phyloP scores from a whole-genome alignment of 2,113 vertebrate species.

The Boleophthalmus pectinirostris region DNA sequence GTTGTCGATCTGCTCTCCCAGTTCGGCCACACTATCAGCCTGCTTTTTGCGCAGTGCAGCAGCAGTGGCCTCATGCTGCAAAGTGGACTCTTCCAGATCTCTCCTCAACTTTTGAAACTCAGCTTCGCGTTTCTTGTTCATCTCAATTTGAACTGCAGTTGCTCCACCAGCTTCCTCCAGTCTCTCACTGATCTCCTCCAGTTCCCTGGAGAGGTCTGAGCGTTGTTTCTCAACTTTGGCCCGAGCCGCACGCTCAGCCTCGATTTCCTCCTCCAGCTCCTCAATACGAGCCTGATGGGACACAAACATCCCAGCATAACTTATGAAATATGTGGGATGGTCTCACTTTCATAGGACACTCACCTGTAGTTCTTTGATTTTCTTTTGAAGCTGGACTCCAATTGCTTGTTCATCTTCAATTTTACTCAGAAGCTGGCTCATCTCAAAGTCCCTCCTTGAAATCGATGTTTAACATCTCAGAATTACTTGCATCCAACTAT shows the following conservation, averaged over 20 bases:
- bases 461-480: background rate
- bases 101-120: conserved; percentile 88
- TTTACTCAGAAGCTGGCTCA: conserved; percentile 80
- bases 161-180: conserved; percentile 91
- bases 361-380: conserved; percentile 86
- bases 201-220: conserved; percentile 84
- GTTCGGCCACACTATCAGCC: no score
- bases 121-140: conserved; percentile 92
- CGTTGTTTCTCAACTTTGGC: conserved; percentile 88
- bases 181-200: conserved; percentile 86
- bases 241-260: conserved; percentile 82
- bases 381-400: conserved; percentile 82
- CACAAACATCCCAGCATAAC: background rate
- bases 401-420: conserved; percentile 84
- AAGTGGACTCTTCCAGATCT: no score
- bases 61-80: no score
- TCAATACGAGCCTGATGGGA: conserved; percentile 70
- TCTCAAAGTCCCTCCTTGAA: conserved; percentile 86
- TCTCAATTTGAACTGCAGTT: conserved; percentile 84
- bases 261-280: conserved; percentile 88
- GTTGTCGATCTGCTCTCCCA: no score
- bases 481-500: background rate
- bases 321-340: background rate
- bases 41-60: no score
- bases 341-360: background rate